These are phyloP conservation scores for Lithobates pipiens DNA, from an alignment of 2,797 vertebrate species.

Conservation along the genomic window DNA sequence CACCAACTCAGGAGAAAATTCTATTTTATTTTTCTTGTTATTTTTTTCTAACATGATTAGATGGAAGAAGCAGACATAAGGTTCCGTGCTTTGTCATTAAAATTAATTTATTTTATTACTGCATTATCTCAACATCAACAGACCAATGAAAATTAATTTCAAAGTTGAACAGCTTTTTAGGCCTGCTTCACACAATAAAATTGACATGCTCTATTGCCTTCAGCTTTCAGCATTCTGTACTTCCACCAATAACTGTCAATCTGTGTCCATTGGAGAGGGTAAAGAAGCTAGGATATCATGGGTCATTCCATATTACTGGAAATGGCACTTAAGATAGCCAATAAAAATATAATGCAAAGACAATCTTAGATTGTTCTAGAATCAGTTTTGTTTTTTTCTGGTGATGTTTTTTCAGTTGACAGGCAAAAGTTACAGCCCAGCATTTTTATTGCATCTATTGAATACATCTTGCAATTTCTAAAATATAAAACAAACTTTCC, in stretches of 20 bases:
- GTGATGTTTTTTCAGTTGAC: neutral
- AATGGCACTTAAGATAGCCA: too few species aligned
- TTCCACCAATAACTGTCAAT: neutral
- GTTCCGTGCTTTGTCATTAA: neutral
- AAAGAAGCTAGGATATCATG: too few species aligned
- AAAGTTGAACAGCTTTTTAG: neutral
- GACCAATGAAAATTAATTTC: neutral
- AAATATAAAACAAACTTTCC: neutral
- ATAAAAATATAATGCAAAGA: neutral
- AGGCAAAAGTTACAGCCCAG: neutral
- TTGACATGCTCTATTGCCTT: neutral
- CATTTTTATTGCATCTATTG: neutral
- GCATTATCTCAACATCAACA: neutral
- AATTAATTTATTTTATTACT: neutral
- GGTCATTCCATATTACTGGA: too few species aligned
- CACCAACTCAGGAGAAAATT: neutral
- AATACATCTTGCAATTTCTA: neutral
- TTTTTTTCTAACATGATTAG: neutral
- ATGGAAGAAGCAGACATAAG: neutral
- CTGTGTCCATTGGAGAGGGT: neutral
- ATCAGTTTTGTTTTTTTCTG: neutral
- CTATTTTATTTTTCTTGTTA: neutral
- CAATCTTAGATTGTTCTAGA: neutral
- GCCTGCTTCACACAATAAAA: neutral
- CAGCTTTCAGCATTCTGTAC: neutral